A percentile compares a stretch with the other conserved stretches of the same genome.
Conservation (phyloP, 2,797 vertebrate genomes). For the Leuciscus waleckii region DNA sequence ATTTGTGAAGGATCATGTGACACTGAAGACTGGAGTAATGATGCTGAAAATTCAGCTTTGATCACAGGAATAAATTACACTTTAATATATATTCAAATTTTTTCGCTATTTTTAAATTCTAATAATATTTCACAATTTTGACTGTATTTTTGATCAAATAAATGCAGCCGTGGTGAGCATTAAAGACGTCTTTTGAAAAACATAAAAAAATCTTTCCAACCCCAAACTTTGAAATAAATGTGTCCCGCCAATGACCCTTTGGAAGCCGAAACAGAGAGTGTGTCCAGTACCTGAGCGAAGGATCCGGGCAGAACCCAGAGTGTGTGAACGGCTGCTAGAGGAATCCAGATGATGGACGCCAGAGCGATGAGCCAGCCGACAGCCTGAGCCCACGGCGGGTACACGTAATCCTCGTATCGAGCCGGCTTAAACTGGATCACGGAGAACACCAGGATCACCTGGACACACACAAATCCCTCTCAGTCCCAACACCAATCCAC, state of each 20-base stretch:
- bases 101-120: neutral
- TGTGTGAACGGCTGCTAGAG: conserved; percentile 76
- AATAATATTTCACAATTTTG: neutral
- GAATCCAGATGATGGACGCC: conserved; percentile 83
- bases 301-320: conserved; percentile 79
- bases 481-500: neutral
- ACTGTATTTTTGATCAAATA: neutral
- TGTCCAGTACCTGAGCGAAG: conserved; percentile 70
- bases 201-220: neutral
- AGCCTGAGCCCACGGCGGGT: conserved; percentile 81
- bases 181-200: neutral
- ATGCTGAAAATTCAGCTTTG: neutral
- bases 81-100: no score
- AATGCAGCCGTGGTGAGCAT: neutral
- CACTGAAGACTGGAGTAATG: no score
- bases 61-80: neutral
- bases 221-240: neutral
- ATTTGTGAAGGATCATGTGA: no score
- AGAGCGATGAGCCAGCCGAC: conserved; percentile 80
- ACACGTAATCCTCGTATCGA: conserved; percentile 74
- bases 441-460: conserved; percentile 80
- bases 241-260: neutral
- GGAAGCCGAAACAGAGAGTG: no score
- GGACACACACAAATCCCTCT: conserved; percentile 3
- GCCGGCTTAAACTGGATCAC: conserved; percentile 81